phyloP scores from a whole-genome alignment of 2,797 vertebrate genomes.

The Rhinoraja longicauda region DNA sequence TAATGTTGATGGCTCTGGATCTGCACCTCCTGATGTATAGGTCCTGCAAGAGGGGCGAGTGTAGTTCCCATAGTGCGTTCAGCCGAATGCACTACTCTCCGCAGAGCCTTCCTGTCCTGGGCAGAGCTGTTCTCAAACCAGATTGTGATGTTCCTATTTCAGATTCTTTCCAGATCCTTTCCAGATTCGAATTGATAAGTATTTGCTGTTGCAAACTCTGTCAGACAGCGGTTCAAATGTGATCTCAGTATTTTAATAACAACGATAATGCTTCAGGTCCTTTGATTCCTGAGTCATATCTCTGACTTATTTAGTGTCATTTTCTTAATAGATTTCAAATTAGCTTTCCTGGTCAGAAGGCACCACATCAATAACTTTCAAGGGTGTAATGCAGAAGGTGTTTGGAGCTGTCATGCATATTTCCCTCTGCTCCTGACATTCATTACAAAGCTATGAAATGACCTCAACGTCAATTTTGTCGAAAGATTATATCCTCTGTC shows the following conservation, averaged over 20 bases:
- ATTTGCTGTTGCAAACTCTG: not conserved
- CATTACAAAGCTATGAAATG: not conserved
- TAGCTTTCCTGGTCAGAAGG: not conserved
- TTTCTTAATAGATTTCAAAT: not conserved
- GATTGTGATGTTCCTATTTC: too few relatives aligned
- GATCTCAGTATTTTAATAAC: not conserved
- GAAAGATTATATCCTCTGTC: not conserved
- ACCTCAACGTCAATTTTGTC: not conserved
- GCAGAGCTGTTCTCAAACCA: too few relatives aligned
- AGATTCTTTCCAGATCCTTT: too few relatives aligned
- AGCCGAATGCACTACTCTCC: too few relatives aligned
- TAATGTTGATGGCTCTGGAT: too few relatives aligned
- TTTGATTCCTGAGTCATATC: not conserved
- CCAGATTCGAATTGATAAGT: not conserved
- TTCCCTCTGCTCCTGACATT: not conserved
- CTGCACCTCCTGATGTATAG: too few relatives aligned
- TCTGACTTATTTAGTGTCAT: slow-evolving; percentile 22
- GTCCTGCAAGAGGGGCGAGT: too few relatives aligned
- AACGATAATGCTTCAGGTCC: not conserved
- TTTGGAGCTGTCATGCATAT: not conserved
- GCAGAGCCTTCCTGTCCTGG: too few relatives aligned
- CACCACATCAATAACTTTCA: not conserved
- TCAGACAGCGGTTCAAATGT: not conserved
- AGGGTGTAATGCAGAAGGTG: not conserved
- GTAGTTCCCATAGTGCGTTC: too few relatives aligned